Evolutionary conservation across 2,113 vertebrate species (phyloP).

Genomic region (Scomber scombrus): DNA sequence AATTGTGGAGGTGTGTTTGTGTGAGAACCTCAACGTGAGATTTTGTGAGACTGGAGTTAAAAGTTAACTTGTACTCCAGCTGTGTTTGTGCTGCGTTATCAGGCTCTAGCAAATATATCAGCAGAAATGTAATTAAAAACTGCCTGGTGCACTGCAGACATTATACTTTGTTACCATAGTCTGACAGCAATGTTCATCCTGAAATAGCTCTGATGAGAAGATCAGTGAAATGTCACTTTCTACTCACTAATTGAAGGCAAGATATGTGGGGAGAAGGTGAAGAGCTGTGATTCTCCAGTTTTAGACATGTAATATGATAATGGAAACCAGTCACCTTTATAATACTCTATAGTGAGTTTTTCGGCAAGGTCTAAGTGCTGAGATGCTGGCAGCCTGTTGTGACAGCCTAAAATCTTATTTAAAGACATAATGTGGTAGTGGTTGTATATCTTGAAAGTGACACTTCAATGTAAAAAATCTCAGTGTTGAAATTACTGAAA

Average conservation of each 20-base stretch:
- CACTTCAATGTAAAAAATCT: background rate
- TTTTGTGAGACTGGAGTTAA: constrained; percentile 38
- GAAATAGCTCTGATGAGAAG: constrained; percentile 72
- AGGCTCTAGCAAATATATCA: constrained; percentile 56
- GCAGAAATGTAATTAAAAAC: constrained; percentile 72
- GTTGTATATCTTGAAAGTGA: background rate
- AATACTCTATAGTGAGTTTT: constrained; percentile 38
- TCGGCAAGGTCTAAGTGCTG: constrained; percentile 15
- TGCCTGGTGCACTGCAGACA: constrained; percentile 52
- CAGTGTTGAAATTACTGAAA: background rate
- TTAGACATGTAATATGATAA: constrained; percentile 60
- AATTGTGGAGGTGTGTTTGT: constrained; percentile 19
- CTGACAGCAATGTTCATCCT: constrained; percentile 70
- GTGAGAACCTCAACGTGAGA: constrained; percentile 25
- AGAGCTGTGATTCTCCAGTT: constrained; percentile 36
- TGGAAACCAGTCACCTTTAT: constrained; percentile 57
- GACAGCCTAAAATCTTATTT: constrained; percentile 49
- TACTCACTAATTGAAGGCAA: constrained; percentile 74
- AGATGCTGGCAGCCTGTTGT: constrained; percentile 41
- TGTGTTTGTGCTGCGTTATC: constrained; percentile 54
- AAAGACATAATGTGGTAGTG: constrained; percentile 20
- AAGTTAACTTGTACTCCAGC: constrained; percentile 54
- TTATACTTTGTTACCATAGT: constrained; percentile 67
- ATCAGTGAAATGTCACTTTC: constrained; percentile 74
- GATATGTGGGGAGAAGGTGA: constrained; percentile 47